phyloP scores from a whole-genome alignment of 2,113 vertebrate genomes.

The Carassius auratus region DNA sequence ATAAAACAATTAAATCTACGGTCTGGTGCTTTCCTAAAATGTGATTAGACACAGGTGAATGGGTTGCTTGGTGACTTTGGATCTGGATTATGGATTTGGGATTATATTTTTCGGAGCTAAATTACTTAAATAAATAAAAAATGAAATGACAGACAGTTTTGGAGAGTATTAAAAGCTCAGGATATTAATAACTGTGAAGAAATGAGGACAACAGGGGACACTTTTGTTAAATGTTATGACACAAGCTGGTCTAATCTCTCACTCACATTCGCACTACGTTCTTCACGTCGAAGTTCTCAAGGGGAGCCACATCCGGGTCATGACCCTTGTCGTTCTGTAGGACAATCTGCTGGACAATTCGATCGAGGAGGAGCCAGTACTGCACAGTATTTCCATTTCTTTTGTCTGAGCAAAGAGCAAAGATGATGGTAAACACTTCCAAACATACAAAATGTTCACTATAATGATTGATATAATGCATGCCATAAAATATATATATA shows the following conservation, averaged over 20 bases:
- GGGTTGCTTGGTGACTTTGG: neutral
- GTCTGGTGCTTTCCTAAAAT: neutral
- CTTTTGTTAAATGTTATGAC: too few relatives aligned
- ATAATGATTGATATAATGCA: neutral
- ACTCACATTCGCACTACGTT: slow-evolving; percentile 98
- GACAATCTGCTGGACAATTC: slow-evolving; percentile 97
- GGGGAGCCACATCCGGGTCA: slow-evolving; percentile 90
- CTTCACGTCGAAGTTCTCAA: slow-evolving; percentile 99
- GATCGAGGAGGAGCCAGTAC: slow-evolving; percentile 96
- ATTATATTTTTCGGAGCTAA: slow-evolving; percentile 16
- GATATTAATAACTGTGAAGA: slow-evolving; percentile 16
- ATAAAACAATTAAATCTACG: neutral
- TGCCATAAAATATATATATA: neutral
- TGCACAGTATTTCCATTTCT: slow-evolving; percentile 96
- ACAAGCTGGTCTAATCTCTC: neutral
- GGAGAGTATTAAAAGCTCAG: slow-evolving; percentile 16
- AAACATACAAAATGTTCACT: neutral
- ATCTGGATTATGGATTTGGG: slow-evolving; percentile 26
- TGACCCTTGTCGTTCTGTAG: slow-evolving; percentile 97
- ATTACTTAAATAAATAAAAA: slow-evolving; percentile 27
- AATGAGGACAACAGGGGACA: neutral
- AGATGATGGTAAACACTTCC: neutral
- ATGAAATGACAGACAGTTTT: slow-evolving; percentile 24
- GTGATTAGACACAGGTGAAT: neutral
- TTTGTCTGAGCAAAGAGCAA: slow-evolving; percentile 79